Evolutionary conservation across 1,140 invertebrate genomes (phyloP), one percentile per base, ranked within the genome.

Genomic region (Aphelinus atriplicis): DNA sequence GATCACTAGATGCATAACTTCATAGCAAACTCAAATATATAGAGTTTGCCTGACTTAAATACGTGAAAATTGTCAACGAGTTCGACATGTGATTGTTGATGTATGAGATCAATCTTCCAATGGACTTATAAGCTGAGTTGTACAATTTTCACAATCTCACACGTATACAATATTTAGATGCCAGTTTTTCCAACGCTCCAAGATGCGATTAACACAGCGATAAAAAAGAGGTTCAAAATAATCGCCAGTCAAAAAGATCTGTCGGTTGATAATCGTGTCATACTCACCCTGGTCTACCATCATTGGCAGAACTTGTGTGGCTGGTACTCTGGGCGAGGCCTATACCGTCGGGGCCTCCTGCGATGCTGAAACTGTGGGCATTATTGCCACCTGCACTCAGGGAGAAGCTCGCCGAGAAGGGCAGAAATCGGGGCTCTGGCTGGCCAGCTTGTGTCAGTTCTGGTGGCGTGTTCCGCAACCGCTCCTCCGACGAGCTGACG

Each of bases 291-390:
- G 53, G 10, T 55, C 5, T 7, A 7, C 10, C 5, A 55, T 55
- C 5, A 5, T 55, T 5, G 10, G 5, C 81, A 55, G 72, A 26
- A 61, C 76, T 76, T 45, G 50, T 69, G 71, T 77, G 79, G 73
- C 81, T 86, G 62, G 81, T 78, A 74, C 83, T 86, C 70, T 84
- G 83, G 0, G 85, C 84, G 51, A 86, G 76, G 64, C 84, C 84
- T n/a, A 86, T 76, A 46, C 84, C 82, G 60, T 84, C 83, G 1
- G 83, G 78, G 0, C 55, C 79, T 7, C 79, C 72, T 68, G 82
- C 81, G 45, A 87, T 65, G 46, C 83, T 84, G 26, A 87, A 73
- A 2, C 83, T 82, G 63, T 88, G 83, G n/a, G 83, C 83, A 75
- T 79, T 84, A 65, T 78, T 79, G 1, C 75, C 65, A 53, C 82